Conservation (phyloP, 2,888 invertebrate species). For the Leptogaster cylindrica region DNA sequence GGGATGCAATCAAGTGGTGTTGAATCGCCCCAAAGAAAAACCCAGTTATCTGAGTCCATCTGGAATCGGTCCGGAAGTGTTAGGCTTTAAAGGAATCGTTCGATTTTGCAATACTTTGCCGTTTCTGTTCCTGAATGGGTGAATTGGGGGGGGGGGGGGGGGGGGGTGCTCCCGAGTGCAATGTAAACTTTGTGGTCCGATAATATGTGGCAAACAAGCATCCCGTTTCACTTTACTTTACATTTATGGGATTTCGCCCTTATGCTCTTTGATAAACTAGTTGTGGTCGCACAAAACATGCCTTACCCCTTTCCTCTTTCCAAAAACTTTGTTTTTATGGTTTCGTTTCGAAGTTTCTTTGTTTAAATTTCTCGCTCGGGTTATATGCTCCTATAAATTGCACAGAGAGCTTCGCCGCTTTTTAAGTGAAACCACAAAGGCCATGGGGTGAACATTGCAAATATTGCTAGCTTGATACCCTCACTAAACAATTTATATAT, state of each 20-base stretch:
- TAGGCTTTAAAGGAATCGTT: no score
- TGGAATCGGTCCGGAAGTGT: no score
- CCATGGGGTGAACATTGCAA: slow-evolving; percentile 7
- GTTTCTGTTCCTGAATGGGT: no score
- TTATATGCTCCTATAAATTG: slow-evolving; percentile 25
- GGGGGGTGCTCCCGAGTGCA: slow-evolving; percentile 2
- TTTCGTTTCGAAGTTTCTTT: slow-evolving; percentile 29
- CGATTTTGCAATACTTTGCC: no score
- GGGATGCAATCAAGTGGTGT: not conserved
- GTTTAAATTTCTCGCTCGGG: slow-evolving; percentile 25
- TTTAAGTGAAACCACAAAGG: slow-evolving; percentile 19
- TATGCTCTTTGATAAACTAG: slow-evolving; percentile 45
- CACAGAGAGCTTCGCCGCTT: not conserved
- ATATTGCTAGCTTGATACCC: slow-evolving; percentile 2
- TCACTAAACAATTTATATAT: slow-evolving; percentile 10
- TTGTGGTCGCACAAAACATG: slow-evolving; percentile 44
- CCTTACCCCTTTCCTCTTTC: no score
- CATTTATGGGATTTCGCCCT: slow-evolving; percentile 44
- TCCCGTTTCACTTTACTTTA: slow-evolving; percentile 43
- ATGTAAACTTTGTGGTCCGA: slow-evolving; percentile 41
- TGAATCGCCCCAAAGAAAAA: not conserved
- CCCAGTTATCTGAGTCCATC: no score
- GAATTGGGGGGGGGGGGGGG: no score
- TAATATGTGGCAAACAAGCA: slow-evolving; percentile 42
- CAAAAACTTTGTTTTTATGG: slow-evolving; percentile 34